phyloP scores from a whole-genome alignment of 2,888 invertebrate species.

The Crematogaster levior region DNA sequence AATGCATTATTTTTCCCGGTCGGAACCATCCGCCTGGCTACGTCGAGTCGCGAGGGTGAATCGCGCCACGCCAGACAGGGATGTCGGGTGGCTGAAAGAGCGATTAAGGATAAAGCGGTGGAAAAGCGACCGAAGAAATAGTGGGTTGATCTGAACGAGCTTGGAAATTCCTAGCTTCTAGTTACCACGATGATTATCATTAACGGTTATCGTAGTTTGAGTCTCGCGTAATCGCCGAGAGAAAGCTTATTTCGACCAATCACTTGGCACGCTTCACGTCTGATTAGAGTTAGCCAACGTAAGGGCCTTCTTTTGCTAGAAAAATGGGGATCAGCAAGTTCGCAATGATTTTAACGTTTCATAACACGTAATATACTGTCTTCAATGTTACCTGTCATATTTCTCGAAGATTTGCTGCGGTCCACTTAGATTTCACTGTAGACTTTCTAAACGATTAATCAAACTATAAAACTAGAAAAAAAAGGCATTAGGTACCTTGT shows the following conservation, averaged over 20 bases:
- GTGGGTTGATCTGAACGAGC: constrained; percentile 5
- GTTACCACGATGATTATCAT: constrained; percentile 31
- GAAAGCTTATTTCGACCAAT: constrained; percentile 53
- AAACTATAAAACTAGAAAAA: constrained; percentile 9
- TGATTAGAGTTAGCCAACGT: constrained; percentile 62
- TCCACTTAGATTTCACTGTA: constrained; percentile 25
- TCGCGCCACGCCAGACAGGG: constrained; percentile 55
- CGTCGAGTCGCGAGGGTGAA: constrained; percentile 67
- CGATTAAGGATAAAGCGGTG: constrained; percentile 55
- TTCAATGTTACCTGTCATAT: constrained; percentile 40
- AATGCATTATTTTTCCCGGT: constrained; percentile 82
- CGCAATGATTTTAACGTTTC: constrained; percentile 45
- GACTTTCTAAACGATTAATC: constrained; percentile 52
- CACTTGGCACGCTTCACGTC: constrained; percentile 52
- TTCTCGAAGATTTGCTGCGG: constrained; percentile 31
- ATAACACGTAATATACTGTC: constrained; percentile 33
- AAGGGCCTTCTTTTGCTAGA: constrained; percentile 24
- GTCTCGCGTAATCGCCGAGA: constrained; percentile 48
- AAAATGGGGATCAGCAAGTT: constrained; percentile 41
- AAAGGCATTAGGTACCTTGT: neutral
- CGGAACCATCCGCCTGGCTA: constrained; percentile 63
- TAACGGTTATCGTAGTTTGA: constrained; percentile 40
- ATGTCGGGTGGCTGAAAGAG: constrained; percentile 55
- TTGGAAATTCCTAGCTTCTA: constrained; percentile 8
- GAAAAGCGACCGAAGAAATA: constrained; percentile 43